These are phyloP conservation scores for Frankliniella fusca DNA, from an alignment of 2,888 invertebrate species.

Conservation along the genomic window DNA sequence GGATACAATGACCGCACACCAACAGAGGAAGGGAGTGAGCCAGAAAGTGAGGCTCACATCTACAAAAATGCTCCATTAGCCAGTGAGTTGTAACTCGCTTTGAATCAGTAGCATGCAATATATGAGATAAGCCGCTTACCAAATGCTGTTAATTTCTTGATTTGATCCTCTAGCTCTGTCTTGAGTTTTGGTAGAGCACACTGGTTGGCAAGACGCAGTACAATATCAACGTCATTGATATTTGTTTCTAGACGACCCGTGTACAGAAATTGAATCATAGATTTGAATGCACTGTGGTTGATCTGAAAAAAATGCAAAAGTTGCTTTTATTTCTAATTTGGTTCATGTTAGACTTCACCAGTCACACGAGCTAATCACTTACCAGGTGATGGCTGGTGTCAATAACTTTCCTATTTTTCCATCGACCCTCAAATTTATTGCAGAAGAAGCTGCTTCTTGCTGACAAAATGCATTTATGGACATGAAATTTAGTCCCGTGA, in stretches of 20 bases:
- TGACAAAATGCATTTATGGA: conserved; percentile 49
- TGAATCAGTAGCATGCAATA: no score
- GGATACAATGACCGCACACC: conserved; percentile 11
- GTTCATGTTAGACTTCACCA: neutral
- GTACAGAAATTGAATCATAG: conserved; percentile 49
- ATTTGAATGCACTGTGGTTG: conserved; percentile 45
- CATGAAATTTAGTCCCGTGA: conserved; percentile 45
- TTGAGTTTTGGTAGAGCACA: conserved; percentile 46
- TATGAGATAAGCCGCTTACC: conserved; percentile 39
- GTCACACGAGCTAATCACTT: conserved; percentile 24
- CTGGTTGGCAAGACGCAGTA: conserved; percentile 47
- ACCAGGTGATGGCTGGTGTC: conserved; percentile 44
- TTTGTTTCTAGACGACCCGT: conserved; percentile 48
- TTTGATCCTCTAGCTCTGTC: conserved; percentile 44
- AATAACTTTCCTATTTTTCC: conserved; percentile 45
- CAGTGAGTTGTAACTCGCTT: conserved; percentile 26
- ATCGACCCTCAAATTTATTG: conserved; percentile 46
- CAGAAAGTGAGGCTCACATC: conserved; percentile 33
- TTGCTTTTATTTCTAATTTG: neutral
- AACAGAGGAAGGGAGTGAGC: conserved; percentile 32
- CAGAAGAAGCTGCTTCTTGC: conserved; percentile 48
- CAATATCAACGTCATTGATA: conserved; percentile 46
- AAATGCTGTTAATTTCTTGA: conserved; percentile 46
- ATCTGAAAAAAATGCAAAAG: conserved; percentile 42
- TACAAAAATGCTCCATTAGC: conserved; percentile 5